Conservation (phyloP, 2,888 invertebrate genomes). For the Drosophila neutralis region DNA sequence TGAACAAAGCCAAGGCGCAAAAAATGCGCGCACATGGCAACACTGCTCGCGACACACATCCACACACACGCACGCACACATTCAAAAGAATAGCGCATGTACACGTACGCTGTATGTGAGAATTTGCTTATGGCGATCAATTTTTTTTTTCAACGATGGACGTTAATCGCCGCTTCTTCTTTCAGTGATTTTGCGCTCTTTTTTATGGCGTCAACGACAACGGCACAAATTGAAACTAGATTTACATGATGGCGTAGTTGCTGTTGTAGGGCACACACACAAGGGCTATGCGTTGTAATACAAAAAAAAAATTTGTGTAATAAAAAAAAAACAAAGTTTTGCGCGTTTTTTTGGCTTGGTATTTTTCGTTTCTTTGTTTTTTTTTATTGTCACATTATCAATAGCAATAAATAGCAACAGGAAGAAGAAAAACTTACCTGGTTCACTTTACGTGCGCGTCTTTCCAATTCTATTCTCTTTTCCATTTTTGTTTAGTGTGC, state of each 20-base stretch:
- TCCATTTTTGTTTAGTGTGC: slow-evolving; percentile 88
- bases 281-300: slow-evolving; percentile 26
- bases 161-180: slow-evolving; percentile 49
- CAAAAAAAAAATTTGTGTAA: slow-evolving; percentile 46
- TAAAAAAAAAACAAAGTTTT: slow-evolving; percentile 32
- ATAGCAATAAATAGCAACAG: slow-evolving; percentile 26
- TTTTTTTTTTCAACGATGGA: slow-evolving; percentile 58
- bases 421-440: slow-evolving; percentile 88
- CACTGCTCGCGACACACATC: slow-evolving; percentile 61
- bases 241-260: slow-evolving; percentile 70
- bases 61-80: slow-evolving; percentile 40
- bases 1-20: slow-evolving; percentile 59
- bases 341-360: slow-evolving; percentile 60
- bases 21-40: slow-evolving; percentile 76
- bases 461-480: slow-evolving; percentile 97
- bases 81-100: slow-evolving; percentile 35
- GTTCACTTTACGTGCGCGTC: slow-evolving; percentile 94
- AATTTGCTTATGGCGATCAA: slow-evolving; percentile 79
- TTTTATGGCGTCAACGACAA: slow-evolving; percentile 59
- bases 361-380: background rate
- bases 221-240: slow-evolving; percentile 70
- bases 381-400: slow-evolving; percentile 18
- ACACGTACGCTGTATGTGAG: slow-evolving; percentile 35
- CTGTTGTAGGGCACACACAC: slow-evolving; percentile 42
- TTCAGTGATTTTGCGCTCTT: slow-evolving; percentile 52